Base-by-base conservation (phyloP, 1,140 invertebrate genomes). In the Papilio xuthus region DNA sequence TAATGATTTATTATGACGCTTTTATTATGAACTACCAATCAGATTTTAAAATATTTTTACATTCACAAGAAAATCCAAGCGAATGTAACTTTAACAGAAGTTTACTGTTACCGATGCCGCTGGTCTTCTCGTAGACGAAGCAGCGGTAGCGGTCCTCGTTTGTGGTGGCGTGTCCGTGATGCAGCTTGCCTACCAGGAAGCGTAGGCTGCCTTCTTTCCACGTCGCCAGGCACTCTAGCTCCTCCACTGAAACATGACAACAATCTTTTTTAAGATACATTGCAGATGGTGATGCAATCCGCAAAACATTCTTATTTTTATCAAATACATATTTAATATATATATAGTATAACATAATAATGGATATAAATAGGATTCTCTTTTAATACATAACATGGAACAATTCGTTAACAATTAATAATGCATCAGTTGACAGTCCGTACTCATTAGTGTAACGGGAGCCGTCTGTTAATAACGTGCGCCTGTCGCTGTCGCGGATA, bases 111-210 rank as follows among this genome's bases (percentile, higher is more conserved):
- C 92, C 92, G 85, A 94, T 94, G 92, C 93, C 94, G 86, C 94
- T 94, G 26, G 95, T 96, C 94, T 97, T 97, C 93, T 98, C 97
- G 93, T 97, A 98, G 47, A 98, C 97, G 94, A 98, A 99, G 95
- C 98, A 98, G 80, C 98, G 95, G 93, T 98, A 99, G 78, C 97
- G 96, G 91, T 98, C 98, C 92, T 98, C 98, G 93, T 98, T 98
- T 82, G 97, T 97, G 78, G 97, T 97, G 53, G 97, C 97, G 92
- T 98, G 97, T 88, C 96, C 96, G 94, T 97, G 97, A 83, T 97
- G 96, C 41, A 97, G 93, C 87, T 96, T 94, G 20, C 97, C 97
- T 53, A 98, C 96, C 44, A 98, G 94, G 90, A 98, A 98, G 79
- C 96, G 94, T 10, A 96, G 95, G 73, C 97, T 97, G 56, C 97